These are phyloP conservation scores for Eulemur mongoz DNA, from an alignment of 2,797 vertebrate species.

Conservation along the genomic window DNA sequence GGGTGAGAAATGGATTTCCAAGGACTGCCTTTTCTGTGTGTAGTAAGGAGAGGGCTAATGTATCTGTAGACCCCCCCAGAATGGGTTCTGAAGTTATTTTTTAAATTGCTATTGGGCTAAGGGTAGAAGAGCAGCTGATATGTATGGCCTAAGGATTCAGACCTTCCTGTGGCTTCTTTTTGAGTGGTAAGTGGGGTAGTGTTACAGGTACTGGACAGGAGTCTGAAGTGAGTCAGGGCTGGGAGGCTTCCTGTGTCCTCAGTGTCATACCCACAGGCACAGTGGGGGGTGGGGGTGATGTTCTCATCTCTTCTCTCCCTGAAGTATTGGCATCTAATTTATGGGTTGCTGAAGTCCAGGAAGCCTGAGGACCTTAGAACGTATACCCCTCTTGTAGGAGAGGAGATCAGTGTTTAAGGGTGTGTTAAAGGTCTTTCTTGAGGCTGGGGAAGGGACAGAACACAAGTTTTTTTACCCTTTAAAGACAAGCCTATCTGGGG, in stretches of 20 bases:
- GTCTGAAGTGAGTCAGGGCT: neutral
- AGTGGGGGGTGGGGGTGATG: neutral
- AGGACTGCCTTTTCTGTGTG: neutral
- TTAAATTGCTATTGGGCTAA: neutral
- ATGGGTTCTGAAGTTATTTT: neutral
- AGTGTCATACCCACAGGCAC: too few species aligned
- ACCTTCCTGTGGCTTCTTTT: neutral
- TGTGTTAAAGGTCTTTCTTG: neutral
- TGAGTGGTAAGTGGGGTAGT: neutral
- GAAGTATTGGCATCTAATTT: neutral
- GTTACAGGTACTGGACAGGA: neutral
- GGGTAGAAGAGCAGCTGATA: neutral
- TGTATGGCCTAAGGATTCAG: neutral
- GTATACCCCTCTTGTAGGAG: neutral
- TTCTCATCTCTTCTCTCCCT: neutral
- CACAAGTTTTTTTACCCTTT: neutral
- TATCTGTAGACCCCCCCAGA: neutral
- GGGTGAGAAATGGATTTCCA: neutral
- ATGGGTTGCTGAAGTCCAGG: neutral
- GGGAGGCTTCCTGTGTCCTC: neutral
- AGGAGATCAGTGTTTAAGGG: neutral
- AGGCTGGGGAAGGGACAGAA: neutral
- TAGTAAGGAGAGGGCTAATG: neutral
- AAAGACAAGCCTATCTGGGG: neutral
- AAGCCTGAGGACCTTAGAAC: neutral